These are phyloP conservation scores for Cataglyphis cursor DNA, from an alignment of 2,888 invertebrate species.

Conservation along the genomic window DNA sequence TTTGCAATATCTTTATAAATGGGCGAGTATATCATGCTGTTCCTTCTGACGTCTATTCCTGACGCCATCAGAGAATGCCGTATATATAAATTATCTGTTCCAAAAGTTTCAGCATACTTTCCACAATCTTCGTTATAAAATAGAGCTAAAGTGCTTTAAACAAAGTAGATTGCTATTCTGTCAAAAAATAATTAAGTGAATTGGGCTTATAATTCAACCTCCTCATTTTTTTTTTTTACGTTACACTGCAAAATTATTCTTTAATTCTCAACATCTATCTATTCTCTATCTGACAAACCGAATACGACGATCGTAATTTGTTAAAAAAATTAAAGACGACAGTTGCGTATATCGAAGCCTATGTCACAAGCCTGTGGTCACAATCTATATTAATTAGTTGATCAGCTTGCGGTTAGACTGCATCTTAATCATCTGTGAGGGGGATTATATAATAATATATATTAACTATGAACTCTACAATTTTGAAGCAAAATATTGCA, in stretches of 20 bases:
- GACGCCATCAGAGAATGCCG: background rate
- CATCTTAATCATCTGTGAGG: background rate
- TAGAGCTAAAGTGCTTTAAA: background rate
- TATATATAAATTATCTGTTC: too few species aligned
- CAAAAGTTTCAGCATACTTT: background rate
- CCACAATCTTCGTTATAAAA: background rate
- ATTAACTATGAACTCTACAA: background rate
- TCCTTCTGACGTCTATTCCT: background rate
- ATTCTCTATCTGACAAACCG: background rate
- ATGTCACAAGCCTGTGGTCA: background rate
- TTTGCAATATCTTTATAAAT: slow-evolving; percentile 44
- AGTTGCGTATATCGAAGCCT: too few species aligned
- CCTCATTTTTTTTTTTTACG: background rate
- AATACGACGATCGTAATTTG: background rate
- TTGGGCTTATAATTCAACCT: background rate
- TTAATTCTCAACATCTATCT: background rate
- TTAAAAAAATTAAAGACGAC: slow-evolving; percentile 11
- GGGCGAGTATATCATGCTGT: slow-evolving; percentile 2
- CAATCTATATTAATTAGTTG: background rate
- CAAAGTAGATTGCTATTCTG: background rate
- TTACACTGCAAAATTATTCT: background rate
- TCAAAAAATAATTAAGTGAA: background rate
- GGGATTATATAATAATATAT: background rate
- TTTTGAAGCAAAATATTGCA: background rate
- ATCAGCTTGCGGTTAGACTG: background rate